Base-by-base conservation (phyloP, 2,888 invertebrate species). In the Sepioteuthis lessoniana region DNA sequence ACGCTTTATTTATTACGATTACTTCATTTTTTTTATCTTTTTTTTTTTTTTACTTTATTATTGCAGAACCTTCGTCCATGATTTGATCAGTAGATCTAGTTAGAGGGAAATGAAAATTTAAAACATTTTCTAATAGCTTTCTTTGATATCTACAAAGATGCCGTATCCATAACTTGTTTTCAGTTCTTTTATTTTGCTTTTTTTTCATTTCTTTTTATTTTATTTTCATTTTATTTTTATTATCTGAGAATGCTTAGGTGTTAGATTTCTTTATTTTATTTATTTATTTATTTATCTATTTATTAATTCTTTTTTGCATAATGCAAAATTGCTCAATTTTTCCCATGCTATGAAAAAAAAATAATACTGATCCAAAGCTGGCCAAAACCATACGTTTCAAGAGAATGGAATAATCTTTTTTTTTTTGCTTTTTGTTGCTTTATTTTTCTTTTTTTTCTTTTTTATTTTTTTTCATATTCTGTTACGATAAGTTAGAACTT, bases 81-180 rank as follows among this genome's bases (percentile, higher is more conserved):
- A 35, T 76, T 76, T 76, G 16, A 76, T 76, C 76, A n/a, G 0
- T n/a, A 76, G 76, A 76, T 76, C 76, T 76, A n/a, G 76, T 76
- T 76, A 76, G 76, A 13, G 76, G 76, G 76, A 76, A 76, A 76
- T 76, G 76, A 76, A 76, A 76, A 76, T 76, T 76, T 76, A 76
- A 76, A 76, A 76, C 76, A 76, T 76, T 76, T 76, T 76, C 76
- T n/a, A 76, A 76, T 76, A 35, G 76, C n/a, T 76, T 76, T 76
- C 76, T 76, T 76, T 76, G 76, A 76, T 76, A 76, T 76, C 76
- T 76, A 76, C n/a, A 76, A 76, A 76, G 76, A n/a, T 35, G 35
- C n/a, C 76, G 35, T n/a, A 76, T 76, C 16, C 76, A 76, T 76
- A n/a, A 76, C n/a, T 76, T 76, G 76, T 76, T 76, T 76, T n/a